phyloP scores from a whole-genome alignment of 2,797 vertebrate genomes.

The Zenarchopterus dispar region DNA sequence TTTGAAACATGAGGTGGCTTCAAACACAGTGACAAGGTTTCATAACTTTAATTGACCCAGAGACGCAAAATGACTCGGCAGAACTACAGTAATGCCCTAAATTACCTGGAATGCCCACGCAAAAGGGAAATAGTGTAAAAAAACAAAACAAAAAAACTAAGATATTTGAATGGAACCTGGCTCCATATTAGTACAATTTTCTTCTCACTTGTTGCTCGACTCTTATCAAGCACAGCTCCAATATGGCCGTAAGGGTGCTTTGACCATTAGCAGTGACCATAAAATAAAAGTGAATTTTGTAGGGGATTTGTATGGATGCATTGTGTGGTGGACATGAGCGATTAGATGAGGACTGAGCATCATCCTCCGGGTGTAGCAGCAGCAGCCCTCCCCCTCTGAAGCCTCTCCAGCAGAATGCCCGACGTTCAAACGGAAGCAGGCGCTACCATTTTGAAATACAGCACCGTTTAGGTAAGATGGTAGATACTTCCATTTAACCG shows the following conservation, averaged over 20 bases:
- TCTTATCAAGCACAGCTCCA: neutral
- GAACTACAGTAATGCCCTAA: too few relatives aligned
- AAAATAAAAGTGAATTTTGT: neutral
- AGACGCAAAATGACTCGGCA: too few relatives aligned
- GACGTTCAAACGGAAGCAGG: constrained; percentile 84
- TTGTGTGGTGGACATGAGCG: neutral
- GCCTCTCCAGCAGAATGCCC: constrained; percentile 69
- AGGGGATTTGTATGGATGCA: neutral
- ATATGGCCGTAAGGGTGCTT: neutral
- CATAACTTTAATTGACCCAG: too few relatives aligned
- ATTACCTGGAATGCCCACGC: too few relatives aligned
- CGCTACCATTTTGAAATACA: constrained; percentile 88
- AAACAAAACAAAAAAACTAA: too few relatives aligned
- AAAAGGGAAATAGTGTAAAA: too few relatives aligned
- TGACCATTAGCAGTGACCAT: neutral
- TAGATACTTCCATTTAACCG: constrained; percentile 61
- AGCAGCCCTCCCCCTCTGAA: constrained; percentile 42
- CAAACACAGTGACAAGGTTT: too few relatives aligned
- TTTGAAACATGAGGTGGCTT: too few relatives aligned
- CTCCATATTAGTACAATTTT: too few relatives aligned
- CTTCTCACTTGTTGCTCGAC: neutral
- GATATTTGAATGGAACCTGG: too few relatives aligned
- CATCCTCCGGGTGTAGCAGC: constrained; percentile 38
- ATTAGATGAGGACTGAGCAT: constrained; percentile 49
- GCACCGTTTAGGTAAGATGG: constrained; percentile 87